Percentiles rank a stretch among this genome's conserved stretches.
Evolutionary conservation across 2,113 vertebrate species (phyloP).

Genomic region (Theristicus caerulescens): DNA sequence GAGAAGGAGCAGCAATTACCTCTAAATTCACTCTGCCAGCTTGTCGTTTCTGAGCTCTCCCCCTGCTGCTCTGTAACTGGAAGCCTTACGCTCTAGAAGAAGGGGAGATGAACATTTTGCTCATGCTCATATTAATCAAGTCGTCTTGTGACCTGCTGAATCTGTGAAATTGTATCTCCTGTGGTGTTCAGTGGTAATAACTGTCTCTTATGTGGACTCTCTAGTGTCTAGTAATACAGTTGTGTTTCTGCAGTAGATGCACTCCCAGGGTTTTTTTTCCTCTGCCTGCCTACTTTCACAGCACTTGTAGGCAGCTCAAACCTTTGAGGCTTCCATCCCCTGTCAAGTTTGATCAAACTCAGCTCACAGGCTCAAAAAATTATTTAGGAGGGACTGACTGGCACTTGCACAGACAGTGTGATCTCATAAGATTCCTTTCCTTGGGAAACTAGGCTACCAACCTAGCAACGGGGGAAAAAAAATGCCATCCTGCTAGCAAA

Average conservation of each 20-base stretch:
- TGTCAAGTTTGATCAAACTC: constrained; percentile 11
- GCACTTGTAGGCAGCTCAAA: not conserved
- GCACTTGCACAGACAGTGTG: constrained; percentile 44
- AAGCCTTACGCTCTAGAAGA: not conserved
- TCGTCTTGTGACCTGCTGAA: not conserved
- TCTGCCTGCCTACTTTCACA: not conserved
- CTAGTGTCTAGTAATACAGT: not conserved
- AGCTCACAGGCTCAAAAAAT: constrained; percentile 23
- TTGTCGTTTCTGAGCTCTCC: not conserved
- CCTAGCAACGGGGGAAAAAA: not conserved
- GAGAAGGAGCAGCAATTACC: constrained; percentile 20
- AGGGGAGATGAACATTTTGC: constrained; percentile 6
- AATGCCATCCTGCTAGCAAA: not conserved
- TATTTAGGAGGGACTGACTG: constrained; percentile 24
- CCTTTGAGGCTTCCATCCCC: not conserved
- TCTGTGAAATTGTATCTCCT: constrained; percentile 9
- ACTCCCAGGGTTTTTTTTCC: not conserved
- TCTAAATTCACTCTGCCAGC: not conserved
- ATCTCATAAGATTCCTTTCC: constrained; percentile 32
- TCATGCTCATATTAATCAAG: not conserved
- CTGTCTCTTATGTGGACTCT: not conserved
- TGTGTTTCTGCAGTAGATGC: not conserved
- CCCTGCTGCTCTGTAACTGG: not conserved
- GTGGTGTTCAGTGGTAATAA: not conserved
- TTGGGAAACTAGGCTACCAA: constrained; percentile 47